Evolutionary conservation across 2,113 vertebrate species (phyloP).

Genomic region (Taurulus bubalis): DNA sequence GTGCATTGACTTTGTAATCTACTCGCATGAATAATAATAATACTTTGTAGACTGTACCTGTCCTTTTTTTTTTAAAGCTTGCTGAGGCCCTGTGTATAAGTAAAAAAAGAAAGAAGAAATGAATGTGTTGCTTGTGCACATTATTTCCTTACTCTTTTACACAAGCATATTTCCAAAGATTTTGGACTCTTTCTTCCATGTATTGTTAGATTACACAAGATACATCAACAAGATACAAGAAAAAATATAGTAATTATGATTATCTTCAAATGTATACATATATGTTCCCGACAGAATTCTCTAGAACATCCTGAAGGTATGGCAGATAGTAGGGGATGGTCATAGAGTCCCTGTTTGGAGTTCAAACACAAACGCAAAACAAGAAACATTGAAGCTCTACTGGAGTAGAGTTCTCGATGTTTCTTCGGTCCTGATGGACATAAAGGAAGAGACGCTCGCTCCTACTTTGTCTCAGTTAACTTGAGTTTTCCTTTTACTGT

Average conservation of each 20-base stretch:
- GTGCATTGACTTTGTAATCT: too few species aligned
- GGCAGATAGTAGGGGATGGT: too few species aligned
- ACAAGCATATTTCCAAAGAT: neutral
- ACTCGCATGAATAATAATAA: too few species aligned
- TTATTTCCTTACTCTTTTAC: neutral
- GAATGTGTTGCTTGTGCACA: neutral
- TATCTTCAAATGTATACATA: too few species aligned
- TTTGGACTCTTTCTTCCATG: neutral
- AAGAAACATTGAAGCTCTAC: neutral
- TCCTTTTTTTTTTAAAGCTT: neutral
- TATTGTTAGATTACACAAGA: neutral
- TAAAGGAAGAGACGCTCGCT: neutral
- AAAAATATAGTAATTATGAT: too few species aligned
- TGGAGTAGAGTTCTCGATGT: neutral
- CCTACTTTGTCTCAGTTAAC: slow-evolving; percentile 1
- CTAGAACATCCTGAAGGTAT: neutral
- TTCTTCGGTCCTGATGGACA: neutral
- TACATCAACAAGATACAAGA: too few species aligned
- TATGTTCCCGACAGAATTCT: neutral
- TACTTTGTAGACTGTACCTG: neutral
- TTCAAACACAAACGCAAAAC: too few species aligned
- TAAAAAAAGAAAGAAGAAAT: neutral
- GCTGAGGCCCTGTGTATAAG: too few species aligned
- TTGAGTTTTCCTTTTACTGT: neutral
- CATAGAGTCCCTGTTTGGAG: too few species aligned